Conservation (phyloP, 1,140 invertebrate species). For the Mycetomoellerius zeteki region DNA sequence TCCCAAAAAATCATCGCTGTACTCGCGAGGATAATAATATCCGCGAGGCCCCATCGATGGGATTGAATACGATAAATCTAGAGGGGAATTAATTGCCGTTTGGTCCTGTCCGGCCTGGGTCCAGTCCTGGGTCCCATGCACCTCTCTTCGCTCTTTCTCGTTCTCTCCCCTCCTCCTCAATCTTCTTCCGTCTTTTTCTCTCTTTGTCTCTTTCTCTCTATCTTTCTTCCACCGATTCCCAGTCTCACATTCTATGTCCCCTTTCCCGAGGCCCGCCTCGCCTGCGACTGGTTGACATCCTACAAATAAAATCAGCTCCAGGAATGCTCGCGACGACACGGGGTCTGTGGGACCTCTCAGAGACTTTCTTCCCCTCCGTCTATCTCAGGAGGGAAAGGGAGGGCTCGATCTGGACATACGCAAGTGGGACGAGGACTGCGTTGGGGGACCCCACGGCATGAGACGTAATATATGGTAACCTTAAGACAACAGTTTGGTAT, state of each 20-base stretch:
- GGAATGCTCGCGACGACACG: constrained; percentile 85
- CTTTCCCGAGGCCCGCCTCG: constrained; percentile 60
- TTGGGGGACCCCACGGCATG: constrained; percentile 66
- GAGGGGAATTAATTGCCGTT: constrained; percentile 85
- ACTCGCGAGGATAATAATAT: constrained; percentile 77
- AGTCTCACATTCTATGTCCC: constrained; percentile 72
- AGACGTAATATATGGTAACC: constrained; percentile 80
- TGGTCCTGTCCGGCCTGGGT: constrained; percentile 78
- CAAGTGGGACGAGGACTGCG: constrained; percentile 67
- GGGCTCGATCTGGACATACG: constrained; percentile 38
- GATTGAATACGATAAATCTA: constrained; percentile 85
- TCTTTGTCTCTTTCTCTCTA: constrained; percentile 31
- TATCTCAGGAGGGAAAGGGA: constrained; percentile 55
- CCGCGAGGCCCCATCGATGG: constrained; percentile 72
- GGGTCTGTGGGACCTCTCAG: constrained; percentile 79
- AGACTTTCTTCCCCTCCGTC: constrained; percentile 48
- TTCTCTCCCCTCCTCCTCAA: constrained; percentile 40
- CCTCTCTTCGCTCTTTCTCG: constrained; percentile 61
- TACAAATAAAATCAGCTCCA: constrained; percentile 86
- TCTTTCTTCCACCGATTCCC: constrained; percentile 33
- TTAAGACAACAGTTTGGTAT: constrained; percentile 80
- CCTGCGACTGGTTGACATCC: constrained; percentile 84
- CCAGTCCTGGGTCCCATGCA: constrained; percentile 74
- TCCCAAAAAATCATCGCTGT: constrained; percentile 65
- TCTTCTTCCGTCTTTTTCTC: neutral